Evolutionary conservation across 2,888 invertebrate species (phyloP).

Genomic region (Philonicus albiceps): DNA sequence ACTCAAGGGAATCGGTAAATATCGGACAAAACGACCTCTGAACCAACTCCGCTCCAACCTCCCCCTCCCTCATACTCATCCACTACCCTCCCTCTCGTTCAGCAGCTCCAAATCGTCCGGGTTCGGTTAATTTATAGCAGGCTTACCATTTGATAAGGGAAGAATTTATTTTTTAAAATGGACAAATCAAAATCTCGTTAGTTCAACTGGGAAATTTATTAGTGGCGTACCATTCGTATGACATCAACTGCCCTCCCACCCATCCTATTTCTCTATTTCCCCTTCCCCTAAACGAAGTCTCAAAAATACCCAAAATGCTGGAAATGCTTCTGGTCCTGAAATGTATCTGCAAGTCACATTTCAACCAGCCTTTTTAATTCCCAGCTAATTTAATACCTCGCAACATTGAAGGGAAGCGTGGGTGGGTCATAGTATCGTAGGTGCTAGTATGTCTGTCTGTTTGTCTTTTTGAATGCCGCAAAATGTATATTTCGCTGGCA

Average conservation of each 20-base stretch:
- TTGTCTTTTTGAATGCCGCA: constrained; percentile 30
- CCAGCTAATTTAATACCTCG: not conserved
- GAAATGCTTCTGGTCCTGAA: not conserved
- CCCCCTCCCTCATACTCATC: too few species aligned
- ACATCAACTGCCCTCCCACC: not conserved
- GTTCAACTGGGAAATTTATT: constrained; percentile 31
- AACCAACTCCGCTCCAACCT: not conserved
- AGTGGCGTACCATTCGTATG: not conserved
- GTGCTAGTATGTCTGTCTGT: not conserved
- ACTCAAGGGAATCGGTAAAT: constrained; percentile 1
- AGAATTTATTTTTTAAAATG: constrained; percentile 40
- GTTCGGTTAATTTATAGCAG: constrained; percentile 11
- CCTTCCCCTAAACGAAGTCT: not conserved
- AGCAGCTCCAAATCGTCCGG: not conserved
- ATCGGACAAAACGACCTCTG: not conserved
- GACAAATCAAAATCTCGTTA: constrained; percentile 42
- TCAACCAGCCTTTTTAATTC: constrained; percentile 20
- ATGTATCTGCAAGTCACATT: not conserved
- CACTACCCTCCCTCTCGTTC: not conserved
- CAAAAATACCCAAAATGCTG: not conserved
- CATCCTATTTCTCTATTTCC: not conserved
- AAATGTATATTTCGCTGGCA: constrained; percentile 22
- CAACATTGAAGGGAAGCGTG: not conserved
- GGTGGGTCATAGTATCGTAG: not conserved
- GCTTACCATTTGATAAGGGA: constrained; percentile 32